Evolutionary conservation across 2,113 vertebrate species (phyloP).

Genomic region (Amazona vittata): DNA sequence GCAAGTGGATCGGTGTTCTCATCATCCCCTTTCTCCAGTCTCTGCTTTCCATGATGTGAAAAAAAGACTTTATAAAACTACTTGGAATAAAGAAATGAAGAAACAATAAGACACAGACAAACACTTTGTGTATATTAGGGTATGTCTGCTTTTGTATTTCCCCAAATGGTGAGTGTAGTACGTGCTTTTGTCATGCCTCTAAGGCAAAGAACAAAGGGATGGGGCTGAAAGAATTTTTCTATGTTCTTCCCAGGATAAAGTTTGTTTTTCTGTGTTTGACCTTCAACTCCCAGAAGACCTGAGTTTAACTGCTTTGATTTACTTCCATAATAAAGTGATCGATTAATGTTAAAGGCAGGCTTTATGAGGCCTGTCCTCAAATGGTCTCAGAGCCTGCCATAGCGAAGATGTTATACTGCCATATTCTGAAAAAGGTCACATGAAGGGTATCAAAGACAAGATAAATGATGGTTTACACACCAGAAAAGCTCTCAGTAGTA

Average conservation of each 20-base stretch:
- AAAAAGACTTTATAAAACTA: background rate
- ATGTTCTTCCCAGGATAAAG: slow-evolving; percentile 38
- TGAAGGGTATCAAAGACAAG: slow-evolving; percentile 66
- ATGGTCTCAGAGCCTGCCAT: background rate
- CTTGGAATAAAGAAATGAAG: background rate
- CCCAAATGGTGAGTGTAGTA: background rate
- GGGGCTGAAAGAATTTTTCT: slow-evolving; percentile 9
- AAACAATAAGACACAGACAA: background rate
- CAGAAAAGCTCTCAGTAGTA: slow-evolving; percentile 33
- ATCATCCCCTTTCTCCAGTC: background rate
- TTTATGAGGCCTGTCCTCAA: slow-evolving; percentile 66
- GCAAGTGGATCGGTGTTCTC: background rate
- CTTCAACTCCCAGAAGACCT: slow-evolving; percentile 58
- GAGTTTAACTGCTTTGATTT: slow-evolving; percentile 68
- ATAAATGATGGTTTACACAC: slow-evolving; percentile 67
- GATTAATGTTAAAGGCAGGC: slow-evolving; percentile 66
- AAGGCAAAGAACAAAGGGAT: background rate
- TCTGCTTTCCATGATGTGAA: background rate
- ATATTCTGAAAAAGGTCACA: slow-evolving; percentile 62
- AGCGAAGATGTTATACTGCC: slow-evolving; percentile 56
- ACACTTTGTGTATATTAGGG: background rate
- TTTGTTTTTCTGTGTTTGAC: slow-evolving; percentile 56
- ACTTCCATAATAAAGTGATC: slow-evolving; percentile 68
- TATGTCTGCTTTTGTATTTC: background rate
- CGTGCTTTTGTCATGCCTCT: background rate